Evolutionary conservation across 2,797 vertebrate genomes (phyloP), one percentile per base, ranked within the genome.

Genomic region (Karalla daura): DNA sequence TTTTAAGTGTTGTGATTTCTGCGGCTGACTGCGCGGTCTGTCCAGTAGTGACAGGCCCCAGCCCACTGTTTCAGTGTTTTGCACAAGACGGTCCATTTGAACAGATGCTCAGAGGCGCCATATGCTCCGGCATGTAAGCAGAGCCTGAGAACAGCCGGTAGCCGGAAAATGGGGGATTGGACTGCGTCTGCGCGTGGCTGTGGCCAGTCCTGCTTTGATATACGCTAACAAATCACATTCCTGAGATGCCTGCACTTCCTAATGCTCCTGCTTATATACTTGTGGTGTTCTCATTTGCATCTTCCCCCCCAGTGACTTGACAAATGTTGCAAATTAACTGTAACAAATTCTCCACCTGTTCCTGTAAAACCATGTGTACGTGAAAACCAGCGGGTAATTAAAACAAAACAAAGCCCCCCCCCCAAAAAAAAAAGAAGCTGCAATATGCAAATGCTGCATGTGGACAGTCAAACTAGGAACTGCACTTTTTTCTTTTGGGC

Each of bases 241-340:
- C 35, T 36, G 33, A 63, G 45, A 60, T 49, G 45, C 32, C 32
- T 62, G 47, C 33, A 24, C 45, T 40, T 63, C 51, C 58, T 40
- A 28, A 40, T 51, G 58, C 64, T 55, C 28, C 20, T 35, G 50
- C 66, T 74, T 50, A 62, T 65, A 60, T 52, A 67, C 79, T 74
- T 50, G 3, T 18, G 35, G 46, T 41, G 30, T 54, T 21, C 52
- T 64, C 75, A 81, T 80, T 76, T 62, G 37, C 41, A n/a, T 30
- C 78, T 58, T 37, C 17, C 30, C 40, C 50, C 46, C 50, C 51
- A 52, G 15, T 74, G 72, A 73, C 70, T 80, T 78, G 72, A 81
- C 73, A 83, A 88, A 88, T 83, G 65, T 50, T 76, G 70, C 73
- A 77, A 77, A 85, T 83, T 60, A 81, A 68, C 74, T 76, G 63